A percentile compares a stretch with the other conserved stretches of the same genome.
These are phyloP conservation scores for Gambusia holbrooki DNA, from an alignment of 2,113 vertebrate species.

Conservation along the genomic window DNA sequence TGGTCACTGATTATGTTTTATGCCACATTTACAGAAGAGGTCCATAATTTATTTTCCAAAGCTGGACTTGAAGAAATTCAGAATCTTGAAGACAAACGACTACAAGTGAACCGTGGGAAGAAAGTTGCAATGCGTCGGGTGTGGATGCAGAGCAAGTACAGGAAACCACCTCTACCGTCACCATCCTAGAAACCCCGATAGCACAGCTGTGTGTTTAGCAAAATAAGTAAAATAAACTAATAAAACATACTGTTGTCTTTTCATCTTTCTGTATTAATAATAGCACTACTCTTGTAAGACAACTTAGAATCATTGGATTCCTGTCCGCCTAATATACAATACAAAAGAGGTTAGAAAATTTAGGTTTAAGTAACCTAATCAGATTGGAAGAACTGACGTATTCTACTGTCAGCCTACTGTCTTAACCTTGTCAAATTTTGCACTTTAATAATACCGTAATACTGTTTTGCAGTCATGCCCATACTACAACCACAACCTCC, in stretches of 20 bases:
- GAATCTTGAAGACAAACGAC: constrained; percentile 89
- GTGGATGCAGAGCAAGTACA: constrained; percentile 95
- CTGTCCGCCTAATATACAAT: background rate
- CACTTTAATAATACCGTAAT: background rate
- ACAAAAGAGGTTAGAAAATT: background rate
- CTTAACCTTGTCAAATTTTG: background rate
- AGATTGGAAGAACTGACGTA: background rate
- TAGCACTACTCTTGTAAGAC: background rate
- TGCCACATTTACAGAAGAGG: constrained; percentile 81
- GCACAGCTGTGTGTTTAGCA: background rate
- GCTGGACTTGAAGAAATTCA: constrained; percentile 91
- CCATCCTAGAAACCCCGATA: constrained; percentile 13
- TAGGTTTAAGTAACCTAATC: background rate
- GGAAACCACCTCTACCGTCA: constrained; percentile 73
- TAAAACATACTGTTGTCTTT: background rate
- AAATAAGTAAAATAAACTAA: background rate
- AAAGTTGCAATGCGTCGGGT: constrained; percentile 90
- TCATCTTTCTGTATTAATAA: background rate
- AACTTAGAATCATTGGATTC: background rate
- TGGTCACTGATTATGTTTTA: constrained; percentile 11
- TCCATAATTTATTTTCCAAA: constrained; percentile 84
- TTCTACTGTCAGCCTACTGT: too few species aligned
- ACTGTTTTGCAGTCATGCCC: background rate
- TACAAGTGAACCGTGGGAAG: constrained; percentile 93
- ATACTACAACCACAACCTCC: background rate